A percentile compares a stretch with the other conserved stretches of the same genome.
These are phyloP conservation scores for Troides helena DNA, from an alignment of 2,888 invertebrate genomes.

Conservation along the genomic window DNA sequence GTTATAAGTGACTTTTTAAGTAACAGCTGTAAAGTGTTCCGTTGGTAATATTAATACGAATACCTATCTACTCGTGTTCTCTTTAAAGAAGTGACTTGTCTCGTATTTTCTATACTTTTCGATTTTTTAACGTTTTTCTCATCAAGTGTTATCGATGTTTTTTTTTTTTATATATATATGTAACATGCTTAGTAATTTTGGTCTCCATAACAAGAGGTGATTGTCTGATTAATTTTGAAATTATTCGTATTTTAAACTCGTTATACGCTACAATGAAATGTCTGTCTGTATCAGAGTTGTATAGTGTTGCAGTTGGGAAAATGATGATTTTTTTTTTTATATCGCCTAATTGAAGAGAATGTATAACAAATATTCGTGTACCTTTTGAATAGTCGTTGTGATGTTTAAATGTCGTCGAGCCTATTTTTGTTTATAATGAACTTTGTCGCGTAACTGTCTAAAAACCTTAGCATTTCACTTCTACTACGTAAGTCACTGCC, in stretches of 20 bases:
- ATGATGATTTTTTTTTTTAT: too few relatives aligned
- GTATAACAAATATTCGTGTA: not conserved
- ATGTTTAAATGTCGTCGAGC: slow-evolving; percentile 3
- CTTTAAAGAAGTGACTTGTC: slow-evolving; percentile 2
- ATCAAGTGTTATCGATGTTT: slow-evolving; percentile 2
- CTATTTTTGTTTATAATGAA: not conserved
- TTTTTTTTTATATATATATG: not conserved
- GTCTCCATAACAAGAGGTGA: not conserved
- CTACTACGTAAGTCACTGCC: slow-evolving; percentile 53
- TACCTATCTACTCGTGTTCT: not conserved
- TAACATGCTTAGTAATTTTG: not conserved
- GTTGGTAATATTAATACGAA: not conserved
- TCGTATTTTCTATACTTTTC: slow-evolving; percentile 5
- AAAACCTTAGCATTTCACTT: slow-evolving; percentile 39
- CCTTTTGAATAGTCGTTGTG: slow-evolving; percentile 2
- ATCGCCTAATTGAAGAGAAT: not conserved
- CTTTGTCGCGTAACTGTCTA: not conserved
- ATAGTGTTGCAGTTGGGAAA: too few relatives aligned
- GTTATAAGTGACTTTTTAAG: slow-evolving; percentile 53
- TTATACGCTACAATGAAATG: not conserved
- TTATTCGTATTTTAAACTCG: too few relatives aligned
- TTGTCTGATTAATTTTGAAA: not conserved
- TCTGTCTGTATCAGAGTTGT: too few relatives aligned
- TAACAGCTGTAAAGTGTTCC: slow-evolving; percentile 44
- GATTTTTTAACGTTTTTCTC: slow-evolving; percentile 10